Evolutionary conservation across 1,140 invertebrate genomes (phyloP).

Genomic region (Hypsibius dujardini): DNA sequence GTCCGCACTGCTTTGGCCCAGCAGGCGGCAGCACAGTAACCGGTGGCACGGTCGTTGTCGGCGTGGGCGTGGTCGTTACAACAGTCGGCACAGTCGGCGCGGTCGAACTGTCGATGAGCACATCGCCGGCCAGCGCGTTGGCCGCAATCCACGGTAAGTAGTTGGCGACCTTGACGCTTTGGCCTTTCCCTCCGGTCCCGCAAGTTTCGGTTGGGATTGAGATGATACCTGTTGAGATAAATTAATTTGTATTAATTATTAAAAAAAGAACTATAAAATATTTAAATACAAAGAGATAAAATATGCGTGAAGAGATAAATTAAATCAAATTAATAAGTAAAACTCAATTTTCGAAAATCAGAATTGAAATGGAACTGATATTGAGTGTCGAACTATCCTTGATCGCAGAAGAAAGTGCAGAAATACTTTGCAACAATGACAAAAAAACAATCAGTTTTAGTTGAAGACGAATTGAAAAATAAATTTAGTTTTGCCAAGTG

Average conservation of each 20-base stretch:
- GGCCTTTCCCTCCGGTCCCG: background rate
- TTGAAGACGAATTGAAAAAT: background rate
- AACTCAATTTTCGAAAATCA: too few species aligned
- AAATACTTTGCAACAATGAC: too few species aligned
- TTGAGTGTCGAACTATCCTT: too few species aligned
- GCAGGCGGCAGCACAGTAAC: background rate
- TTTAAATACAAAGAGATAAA: too few species aligned
- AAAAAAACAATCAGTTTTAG: too few species aligned
- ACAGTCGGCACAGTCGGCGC: background rate
- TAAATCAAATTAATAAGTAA: too few species aligned
- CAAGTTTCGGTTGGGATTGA: background rate
- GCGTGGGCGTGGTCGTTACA: background rate
- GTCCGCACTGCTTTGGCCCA: background rate
- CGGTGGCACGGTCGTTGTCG: background rate
- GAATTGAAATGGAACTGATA: too few species aligned
- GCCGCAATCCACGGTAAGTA: background rate
- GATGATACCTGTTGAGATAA: background rate
- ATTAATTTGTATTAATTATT: too few species aligned
- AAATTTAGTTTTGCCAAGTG: background rate
- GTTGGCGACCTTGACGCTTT: background rate
- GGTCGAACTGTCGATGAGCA: background rate
- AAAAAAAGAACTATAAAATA: too few species aligned
- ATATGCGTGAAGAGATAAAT: too few species aligned
- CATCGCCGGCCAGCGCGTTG: constrained; percentile 3
- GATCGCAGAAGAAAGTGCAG: too few species aligned